These are phyloP conservation scores for Chrysocyon brachyurus DNA, from an alignment of 2,797 vertebrate species.

Conservation along the genomic window DNA sequence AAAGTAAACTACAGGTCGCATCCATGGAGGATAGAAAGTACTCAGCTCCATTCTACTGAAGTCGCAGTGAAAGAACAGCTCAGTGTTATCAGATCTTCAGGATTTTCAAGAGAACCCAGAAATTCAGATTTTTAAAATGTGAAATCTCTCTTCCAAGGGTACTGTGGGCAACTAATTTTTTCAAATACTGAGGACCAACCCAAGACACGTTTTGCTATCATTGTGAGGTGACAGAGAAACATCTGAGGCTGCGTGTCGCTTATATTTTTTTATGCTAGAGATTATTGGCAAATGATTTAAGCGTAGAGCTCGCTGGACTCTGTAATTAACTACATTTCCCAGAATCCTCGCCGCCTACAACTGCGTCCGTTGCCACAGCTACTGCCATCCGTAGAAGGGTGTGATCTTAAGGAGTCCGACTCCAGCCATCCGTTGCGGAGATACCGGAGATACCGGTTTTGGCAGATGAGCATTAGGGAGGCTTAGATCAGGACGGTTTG, in stretches of 20 bases:
- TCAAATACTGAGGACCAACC: not conserved
- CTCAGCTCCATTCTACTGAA: not conserved
- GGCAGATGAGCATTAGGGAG: not conserved
- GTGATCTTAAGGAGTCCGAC: not conserved
- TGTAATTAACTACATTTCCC: constrained; percentile 26
- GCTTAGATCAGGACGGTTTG: accelerated
- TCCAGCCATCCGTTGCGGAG: not conserved
- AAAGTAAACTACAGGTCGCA: not conserved
- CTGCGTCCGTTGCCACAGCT: not conserved
- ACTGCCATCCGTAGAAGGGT: not conserved
- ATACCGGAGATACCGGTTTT: not conserved
- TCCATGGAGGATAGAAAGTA: not conserved
- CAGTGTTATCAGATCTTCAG: not conserved
- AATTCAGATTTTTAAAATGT: not conserved
- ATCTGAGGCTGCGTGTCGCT: not conserved
- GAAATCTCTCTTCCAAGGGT: not conserved
- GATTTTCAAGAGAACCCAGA: not conserved
- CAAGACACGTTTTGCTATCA: not conserved
- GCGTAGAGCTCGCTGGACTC: too few relatives aligned
- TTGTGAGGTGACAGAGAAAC: not conserved
- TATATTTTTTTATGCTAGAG: not conserved
- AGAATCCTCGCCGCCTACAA: not conserved
- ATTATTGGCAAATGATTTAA: not conserved
- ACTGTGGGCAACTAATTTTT: not conserved
- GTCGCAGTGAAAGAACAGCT: not conserved